These are phyloP conservation scores for Paradoxurus hermaphroditus DNA, from an alignment of 2,113 vertebrate genomes.

Conservation along the genomic window DNA sequence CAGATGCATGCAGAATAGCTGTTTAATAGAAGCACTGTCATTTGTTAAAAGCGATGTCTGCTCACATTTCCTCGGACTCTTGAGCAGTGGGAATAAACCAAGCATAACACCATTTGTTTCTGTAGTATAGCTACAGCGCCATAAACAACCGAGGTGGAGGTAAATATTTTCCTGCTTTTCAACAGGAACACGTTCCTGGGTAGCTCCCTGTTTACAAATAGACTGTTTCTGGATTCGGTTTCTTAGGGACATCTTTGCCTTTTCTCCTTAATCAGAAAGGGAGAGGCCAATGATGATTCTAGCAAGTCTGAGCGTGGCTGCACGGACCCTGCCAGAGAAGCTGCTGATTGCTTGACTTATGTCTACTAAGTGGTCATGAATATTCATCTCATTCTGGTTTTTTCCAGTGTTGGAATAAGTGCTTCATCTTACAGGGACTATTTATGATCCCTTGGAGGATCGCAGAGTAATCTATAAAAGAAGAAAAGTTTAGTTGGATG, in stretches of 20 bases:
- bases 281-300: neutral
- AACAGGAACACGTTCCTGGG: neutral
- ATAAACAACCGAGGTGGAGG: constrained; percentile 21
- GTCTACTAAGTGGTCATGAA: constrained; percentile 40
- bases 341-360: neutral
- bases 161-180: constrained; percentile 67
- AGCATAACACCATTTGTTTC: constrained; percentile 62
- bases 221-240: neutral
- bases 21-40: constrained; percentile 39
- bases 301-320: neutral
- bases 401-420: neutral
- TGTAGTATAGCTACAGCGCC: neutral
- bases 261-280: neutral
- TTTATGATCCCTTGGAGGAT: neutral
- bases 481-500: neutral
- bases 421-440: constrained; percentile 8
- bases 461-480: neutral
- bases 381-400: constrained; percentile 23
- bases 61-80: constrained; percentile 55
- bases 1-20: constrained; percentile 56
- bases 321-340: neutral
- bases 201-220: constrained; percentile 31
- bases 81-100: constrained; percentile 15
- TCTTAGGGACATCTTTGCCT: neutral
- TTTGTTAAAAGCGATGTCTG: constrained; percentile 73